Conservation (phyloP, 2,797 vertebrate species). For the Buceros bicornis region DNA sequence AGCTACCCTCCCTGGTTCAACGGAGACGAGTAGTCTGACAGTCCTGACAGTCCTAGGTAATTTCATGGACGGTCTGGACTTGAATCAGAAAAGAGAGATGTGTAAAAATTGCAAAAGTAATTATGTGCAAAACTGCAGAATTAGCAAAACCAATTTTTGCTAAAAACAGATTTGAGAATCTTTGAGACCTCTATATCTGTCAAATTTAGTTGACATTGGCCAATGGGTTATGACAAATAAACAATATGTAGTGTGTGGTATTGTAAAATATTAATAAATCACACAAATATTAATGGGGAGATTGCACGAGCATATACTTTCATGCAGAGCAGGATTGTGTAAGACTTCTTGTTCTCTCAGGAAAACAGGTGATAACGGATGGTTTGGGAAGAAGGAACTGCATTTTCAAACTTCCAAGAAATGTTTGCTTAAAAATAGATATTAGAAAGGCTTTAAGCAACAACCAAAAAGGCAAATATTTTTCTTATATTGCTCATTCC, state of each 20-base stretch:
- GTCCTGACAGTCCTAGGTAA: background rate
- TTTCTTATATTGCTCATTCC: background rate
- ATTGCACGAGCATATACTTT: background rate
- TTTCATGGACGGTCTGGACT: background rate
- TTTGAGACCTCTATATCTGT: background rate
- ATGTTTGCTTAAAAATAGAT: background rate
- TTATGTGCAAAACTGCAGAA: background rate
- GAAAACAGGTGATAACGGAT: background rate
- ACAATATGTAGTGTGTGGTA: background rate
- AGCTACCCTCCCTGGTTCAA: background rate
- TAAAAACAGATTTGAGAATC: background rate
- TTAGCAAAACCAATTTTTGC: background rate
- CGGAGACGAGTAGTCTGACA: background rate
- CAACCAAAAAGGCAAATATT: background rate
- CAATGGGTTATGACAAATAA: background rate
- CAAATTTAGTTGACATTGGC: background rate
- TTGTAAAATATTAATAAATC: background rate
- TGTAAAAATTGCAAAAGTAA: background rate
- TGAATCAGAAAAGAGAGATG: background rate
- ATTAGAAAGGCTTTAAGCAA: background rate
- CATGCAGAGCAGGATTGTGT: background rate
- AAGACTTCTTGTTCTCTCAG: conserved; percentile 6
- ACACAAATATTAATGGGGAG: background rate
- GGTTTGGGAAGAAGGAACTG: background rate
- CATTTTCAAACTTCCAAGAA: conserved; percentile 10